Evolutionary conservation across 2,797 vertebrate species (phyloP).

Genomic region (Melanotaenia parkinsoni): DNA sequence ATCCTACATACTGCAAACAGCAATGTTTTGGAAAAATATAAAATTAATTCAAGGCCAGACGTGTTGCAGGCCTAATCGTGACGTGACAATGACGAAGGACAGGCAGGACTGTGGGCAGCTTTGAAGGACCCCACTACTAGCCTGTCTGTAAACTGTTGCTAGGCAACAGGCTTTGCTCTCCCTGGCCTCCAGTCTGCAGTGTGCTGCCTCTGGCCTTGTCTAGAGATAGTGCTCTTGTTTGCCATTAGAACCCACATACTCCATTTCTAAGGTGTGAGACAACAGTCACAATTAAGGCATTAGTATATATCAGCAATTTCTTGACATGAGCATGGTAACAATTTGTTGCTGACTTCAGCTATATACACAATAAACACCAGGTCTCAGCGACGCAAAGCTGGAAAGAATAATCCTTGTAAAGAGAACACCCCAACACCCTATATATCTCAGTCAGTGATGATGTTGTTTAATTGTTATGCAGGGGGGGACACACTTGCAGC

Average conservation of each 20-base stretch:
- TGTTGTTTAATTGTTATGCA: conserved; percentile 16
- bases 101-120: conserved; percentile 66
- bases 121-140: conserved; percentile 65
- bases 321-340: conserved; percentile 16
- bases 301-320: conserved; percentile 20
- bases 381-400: conserved; percentile 11
- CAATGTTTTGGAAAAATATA: conserved; percentile 43
- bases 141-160: conserved; percentile 81
- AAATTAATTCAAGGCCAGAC: conserved; percentile 67
- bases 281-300: conserved; percentile 21
- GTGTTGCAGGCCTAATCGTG: conserved; percentile 66
- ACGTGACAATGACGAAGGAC: conserved; percentile 71
- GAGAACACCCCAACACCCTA: conserved; percentile 53
- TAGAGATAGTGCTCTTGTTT: conserved; percentile 65
- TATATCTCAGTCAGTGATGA: conserved; percentile 64
- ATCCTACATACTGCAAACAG: conserved; percentile 11
- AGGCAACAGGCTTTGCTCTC: conserved; percentile 82
- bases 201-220: conserved; percentile 78
- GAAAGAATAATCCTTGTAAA: conserved; percentile 49
- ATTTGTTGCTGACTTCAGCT: conserved; percentile 20
- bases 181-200: conserved; percentile 79
- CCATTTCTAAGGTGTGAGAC: conserved; percentile 19
- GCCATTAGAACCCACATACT: conserved; percentile 65
- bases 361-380: conserved; percentile 34
- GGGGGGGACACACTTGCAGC: conserved; percentile 48